phyloP scores from a whole-genome alignment of 2,113 vertebrate genomes.

The Tretioscincus oriximinensis region DNA sequence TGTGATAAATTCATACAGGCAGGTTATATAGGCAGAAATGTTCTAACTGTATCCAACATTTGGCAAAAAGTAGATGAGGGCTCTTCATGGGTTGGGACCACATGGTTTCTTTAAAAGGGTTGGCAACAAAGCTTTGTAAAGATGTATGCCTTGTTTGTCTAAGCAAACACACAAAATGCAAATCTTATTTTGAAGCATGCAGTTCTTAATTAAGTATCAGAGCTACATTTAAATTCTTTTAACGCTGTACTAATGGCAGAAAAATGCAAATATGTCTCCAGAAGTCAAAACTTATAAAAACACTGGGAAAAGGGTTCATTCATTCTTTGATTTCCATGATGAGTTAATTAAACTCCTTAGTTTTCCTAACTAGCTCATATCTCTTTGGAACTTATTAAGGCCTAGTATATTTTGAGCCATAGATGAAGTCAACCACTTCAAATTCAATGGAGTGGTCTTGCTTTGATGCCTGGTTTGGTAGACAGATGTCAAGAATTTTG shows the following conservation, averaged over 20 bases:
- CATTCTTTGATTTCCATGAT: conserved; percentile 26
- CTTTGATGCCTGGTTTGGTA: too few species aligned
- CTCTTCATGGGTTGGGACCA: too few species aligned
- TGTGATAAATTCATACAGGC: too few species aligned
- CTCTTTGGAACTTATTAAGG: too few species aligned
- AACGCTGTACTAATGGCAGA: conserved; percentile 20
- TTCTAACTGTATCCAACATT: too few species aligned
- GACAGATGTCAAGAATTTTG: too few species aligned
- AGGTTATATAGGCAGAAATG: too few species aligned
- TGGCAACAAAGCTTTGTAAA: not conserved
- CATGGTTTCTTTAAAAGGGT: not conserved
- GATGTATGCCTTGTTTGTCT: accelerated
- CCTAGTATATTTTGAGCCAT: too few species aligned
- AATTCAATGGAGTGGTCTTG: too few species aligned
- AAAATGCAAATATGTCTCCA: conserved; percentile 17
- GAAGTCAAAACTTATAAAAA: conserved; percentile 31
- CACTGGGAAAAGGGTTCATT: conserved; percentile 21
- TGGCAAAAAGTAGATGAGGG: too few species aligned
- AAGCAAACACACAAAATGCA: accelerated
- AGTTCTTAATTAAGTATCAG: conserved; percentile 8
- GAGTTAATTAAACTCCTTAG: conserved; percentile 20
- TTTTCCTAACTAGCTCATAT: not conserved
- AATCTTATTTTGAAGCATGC: not conserved
- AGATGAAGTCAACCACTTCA: too few species aligned
- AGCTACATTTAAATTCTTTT: not conserved